These are phyloP conservation scores for Scomber japonicus DNA, from an alignment of 2,113 vertebrate genomes.

Conservation along the genomic window DNA sequence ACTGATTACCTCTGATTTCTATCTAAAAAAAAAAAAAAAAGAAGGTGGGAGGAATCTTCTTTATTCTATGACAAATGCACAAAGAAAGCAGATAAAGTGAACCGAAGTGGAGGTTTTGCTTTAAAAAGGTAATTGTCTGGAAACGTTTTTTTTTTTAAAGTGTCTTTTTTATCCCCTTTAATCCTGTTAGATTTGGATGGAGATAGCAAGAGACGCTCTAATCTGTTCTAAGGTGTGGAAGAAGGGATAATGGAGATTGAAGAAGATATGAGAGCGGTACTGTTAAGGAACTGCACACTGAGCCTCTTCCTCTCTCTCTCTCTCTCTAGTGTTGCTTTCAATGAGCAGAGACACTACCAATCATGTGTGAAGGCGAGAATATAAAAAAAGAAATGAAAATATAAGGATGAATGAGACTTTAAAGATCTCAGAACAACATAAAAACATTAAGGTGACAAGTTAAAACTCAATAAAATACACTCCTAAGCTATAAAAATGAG, in stretches of 20 bases:
- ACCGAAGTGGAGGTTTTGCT: conserved; percentile 48
- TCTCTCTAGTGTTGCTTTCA: conserved; percentile 22
- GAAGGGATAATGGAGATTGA: conserved; percentile 73
- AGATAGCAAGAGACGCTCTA: conserved; percentile 67
- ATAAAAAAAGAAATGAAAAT: background rate
- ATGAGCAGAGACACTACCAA: background rate
- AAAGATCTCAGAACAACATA: background rate
- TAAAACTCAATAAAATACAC: background rate
- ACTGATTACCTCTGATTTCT: conserved; percentile 49
- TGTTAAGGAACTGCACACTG: conserved; percentile 19
- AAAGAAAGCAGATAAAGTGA: conserved; percentile 45
- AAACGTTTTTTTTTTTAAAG: conserved; percentile 63
- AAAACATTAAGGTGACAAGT: background rate
- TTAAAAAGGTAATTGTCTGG: conserved; percentile 78
- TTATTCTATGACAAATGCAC: conserved; percentile 28
- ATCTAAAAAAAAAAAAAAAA: conserved; percentile 54
- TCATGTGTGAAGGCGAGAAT: conserved; percentile 3
- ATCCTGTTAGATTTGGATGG: conserved; percentile 77
- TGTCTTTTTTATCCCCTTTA: conserved; percentile 68
- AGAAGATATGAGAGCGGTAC: conserved; percentile 46
- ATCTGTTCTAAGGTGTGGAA: conserved; percentile 80
- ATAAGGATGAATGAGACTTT: conserved; percentile 20
- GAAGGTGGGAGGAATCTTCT: conserved; percentile 58
- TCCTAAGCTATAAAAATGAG: background rate
- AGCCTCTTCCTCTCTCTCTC: background rate